These are phyloP conservation scores for Heliconius cydno DNA, from an alignment of 2,888 invertebrate genomes.

Conservation along the genomic window DNA sequence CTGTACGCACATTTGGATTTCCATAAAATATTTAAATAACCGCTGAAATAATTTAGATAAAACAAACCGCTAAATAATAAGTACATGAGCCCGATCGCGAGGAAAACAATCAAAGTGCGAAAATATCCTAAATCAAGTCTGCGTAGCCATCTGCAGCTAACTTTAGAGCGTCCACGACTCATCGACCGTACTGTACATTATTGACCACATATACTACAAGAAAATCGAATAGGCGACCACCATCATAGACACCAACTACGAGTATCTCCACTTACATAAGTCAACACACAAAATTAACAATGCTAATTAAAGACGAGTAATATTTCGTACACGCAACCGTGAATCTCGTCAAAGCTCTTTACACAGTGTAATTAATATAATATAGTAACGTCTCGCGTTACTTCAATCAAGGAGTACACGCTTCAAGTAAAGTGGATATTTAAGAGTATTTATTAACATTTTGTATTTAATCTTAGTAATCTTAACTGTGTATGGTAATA, in stretches of 20 bases:
- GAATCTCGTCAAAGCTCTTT: slow-evolving; percentile 19
- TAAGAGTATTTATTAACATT: slow-evolving; percentile 5
- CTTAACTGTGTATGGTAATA: neutral
- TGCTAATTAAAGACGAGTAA: slow-evolving; percentile 14
- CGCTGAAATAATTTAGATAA: too few species aligned
- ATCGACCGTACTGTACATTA: neutral
- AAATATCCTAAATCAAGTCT: too few species aligned
- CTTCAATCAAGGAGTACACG: slow-evolving; percentile 35
- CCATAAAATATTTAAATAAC: too few species aligned
- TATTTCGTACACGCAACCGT: slow-evolving; percentile 10
- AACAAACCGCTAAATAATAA: too few species aligned
- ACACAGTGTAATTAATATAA: slow-evolving; percentile 27
- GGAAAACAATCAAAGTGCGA: too few species aligned
- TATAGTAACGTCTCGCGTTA: slow-evolving; percentile 32
- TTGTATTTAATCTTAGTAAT: neutral
- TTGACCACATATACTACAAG: too few species aligned
- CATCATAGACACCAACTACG: neutral
- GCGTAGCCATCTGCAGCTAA: too few species aligned
- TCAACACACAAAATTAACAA: slow-evolving; percentile 11
- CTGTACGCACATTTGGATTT: too few species aligned
- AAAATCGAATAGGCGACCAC: neutral
- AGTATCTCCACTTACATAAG: neutral
- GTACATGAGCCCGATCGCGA: too few species aligned
- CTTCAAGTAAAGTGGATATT: neutral
- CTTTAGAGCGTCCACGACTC: too few species aligned